Evolutionary conservation across 2,113 vertebrate genomes (phyloP).

Genomic region (Cyanistes caeruleus): DNA sequence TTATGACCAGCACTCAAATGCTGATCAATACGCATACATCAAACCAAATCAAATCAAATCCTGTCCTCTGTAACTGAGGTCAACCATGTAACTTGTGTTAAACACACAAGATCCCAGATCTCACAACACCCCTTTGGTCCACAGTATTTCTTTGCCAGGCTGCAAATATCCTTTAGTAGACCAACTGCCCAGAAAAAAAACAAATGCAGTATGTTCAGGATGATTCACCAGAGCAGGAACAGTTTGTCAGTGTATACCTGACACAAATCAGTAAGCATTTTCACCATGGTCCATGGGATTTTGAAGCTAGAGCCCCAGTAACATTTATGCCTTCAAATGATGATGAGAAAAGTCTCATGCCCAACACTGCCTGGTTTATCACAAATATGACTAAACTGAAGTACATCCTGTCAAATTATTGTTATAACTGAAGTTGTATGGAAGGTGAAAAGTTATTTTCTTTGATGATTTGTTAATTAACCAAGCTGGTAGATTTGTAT

Average conservation of each 20-base stretch:
- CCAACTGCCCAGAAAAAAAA: neutral
- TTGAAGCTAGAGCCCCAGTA: neutral
- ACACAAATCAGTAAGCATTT: neutral
- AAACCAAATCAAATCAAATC: neutral
- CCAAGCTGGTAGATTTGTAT: neutral
- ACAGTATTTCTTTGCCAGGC: neutral
- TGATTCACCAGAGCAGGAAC: neutral
- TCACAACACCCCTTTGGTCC: neutral
- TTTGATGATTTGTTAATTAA: constrained; percentile 49
- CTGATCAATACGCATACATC: neutral
- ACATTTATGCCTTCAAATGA: neutral
- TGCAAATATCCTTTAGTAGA: neutral
- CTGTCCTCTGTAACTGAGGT: neutral
- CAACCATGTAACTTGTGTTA: neutral
- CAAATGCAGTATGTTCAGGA: neutral
- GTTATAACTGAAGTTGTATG: neutral
- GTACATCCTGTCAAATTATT: neutral
- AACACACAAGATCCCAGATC: neutral
- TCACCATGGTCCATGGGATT: neutral
- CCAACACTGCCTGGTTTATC: neutral
- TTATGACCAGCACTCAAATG: neutral
- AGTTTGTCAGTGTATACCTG: neutral
- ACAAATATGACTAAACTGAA: neutral
- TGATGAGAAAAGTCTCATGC: neutral
- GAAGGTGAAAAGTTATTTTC: neutral